These are phyloP conservation scores for Phoxinus dragarum DNA, from an alignment of 2,797 vertebrate species.

Conservation along the genomic window DNA sequence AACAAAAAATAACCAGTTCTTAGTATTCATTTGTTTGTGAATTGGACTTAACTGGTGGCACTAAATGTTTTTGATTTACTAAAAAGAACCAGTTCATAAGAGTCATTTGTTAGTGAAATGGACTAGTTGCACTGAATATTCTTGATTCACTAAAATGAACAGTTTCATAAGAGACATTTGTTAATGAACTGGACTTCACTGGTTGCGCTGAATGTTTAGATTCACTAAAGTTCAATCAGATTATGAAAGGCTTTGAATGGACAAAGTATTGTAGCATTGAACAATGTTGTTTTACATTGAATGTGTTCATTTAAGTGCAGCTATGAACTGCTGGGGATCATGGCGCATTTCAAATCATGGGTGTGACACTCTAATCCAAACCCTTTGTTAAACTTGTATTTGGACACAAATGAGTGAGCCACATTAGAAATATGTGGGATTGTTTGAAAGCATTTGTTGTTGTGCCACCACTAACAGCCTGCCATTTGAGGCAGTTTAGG, in stretches of 20 bases:
- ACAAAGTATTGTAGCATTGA: background rate
- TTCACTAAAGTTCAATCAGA: background rate
- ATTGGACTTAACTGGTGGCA: background rate
- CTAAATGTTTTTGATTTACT: background rate
- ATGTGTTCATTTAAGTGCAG: background rate
- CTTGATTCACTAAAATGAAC: background rate
- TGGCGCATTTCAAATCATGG: slow-evolving; percentile 4
- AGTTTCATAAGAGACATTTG: background rate
- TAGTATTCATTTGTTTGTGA: background rate
- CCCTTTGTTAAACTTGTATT: slow-evolving; percentile 28
- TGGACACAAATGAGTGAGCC: slow-evolving; percentile 33
- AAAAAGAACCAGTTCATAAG: background rate
- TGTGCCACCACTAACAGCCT: slow-evolving; percentile 32
- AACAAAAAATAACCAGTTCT: background rate
- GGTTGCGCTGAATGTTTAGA: background rate
- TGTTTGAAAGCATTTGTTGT: slow-evolving; percentile 39
- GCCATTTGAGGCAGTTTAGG: slow-evolving; percentile 46
- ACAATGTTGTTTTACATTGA: background rate
- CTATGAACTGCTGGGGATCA: background rate
- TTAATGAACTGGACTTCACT: background rate
- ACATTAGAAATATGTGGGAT: slow-evolving; percentile 11
- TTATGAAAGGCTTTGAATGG: background rate
- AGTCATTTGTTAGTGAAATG: background rate
- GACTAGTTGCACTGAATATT: background rate
- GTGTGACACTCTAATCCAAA: background rate